phyloP scores from a whole-genome alignment of 2,113 vertebrate genomes.

The Xiphophorus hellerii region DNA sequence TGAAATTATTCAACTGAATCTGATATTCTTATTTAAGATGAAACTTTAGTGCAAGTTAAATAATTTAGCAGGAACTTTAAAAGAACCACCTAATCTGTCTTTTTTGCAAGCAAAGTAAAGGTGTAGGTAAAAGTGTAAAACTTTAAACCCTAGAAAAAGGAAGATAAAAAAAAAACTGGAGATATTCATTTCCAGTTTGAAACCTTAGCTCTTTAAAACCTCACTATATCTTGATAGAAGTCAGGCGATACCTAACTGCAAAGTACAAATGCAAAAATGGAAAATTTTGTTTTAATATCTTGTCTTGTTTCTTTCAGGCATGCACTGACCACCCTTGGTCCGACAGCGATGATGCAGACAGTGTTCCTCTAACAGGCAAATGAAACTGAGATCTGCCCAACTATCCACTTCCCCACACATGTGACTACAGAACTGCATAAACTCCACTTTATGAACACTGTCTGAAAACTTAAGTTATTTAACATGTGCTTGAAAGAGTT shows the following conservation, averaged over 20 bases:
- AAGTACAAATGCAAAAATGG: too few species aligned
- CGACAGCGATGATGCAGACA: constrained; percentile 46
- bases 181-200: too few species aligned
- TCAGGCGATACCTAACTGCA: too few species aligned
- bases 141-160: too few species aligned
- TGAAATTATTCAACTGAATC: neutral
- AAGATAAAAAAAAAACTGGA: too few species aligned
- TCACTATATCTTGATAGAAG: too few species aligned
- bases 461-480: neutral
- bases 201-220: too few species aligned
- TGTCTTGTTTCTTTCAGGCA: constrained; percentile 31
- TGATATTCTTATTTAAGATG: neutral
- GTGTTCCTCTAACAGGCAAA: neutral
- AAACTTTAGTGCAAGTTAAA: neutral
- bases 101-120: too few species aligned
- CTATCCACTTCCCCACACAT: neutral
- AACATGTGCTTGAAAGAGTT: neutral
- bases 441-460: constrained; percentile 6
- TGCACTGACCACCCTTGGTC: constrained; percentile 66
- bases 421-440: neutral
- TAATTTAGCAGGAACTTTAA: too few species aligned
- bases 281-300: neutral
- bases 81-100: too few species aligned
- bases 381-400: neutral
- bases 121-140: too few species aligned